Conservation (phyloP, 2,797 vertebrate genomes). For the Periophthalmus magnuspinnatus region DNA sequence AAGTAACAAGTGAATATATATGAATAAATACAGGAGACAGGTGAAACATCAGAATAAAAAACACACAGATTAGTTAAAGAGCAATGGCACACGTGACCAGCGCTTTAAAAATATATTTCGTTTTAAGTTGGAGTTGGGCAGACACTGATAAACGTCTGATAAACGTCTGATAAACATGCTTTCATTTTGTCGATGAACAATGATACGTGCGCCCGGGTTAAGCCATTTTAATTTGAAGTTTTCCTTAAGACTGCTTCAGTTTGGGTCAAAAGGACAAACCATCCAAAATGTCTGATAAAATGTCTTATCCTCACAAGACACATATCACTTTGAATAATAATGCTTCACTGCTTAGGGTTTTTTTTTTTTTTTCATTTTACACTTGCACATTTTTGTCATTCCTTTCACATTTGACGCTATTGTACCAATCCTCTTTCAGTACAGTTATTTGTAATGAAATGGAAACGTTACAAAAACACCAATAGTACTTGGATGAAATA, state of each 20-base stretch:
- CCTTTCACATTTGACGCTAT: neutral
- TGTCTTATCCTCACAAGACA: too few relatives aligned
- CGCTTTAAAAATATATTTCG: too few relatives aligned
- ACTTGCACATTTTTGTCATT: neutral
- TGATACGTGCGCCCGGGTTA: too few relatives aligned
- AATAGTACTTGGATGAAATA: neutral
- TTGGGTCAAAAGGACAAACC: neutral
- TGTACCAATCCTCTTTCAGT: neutral
- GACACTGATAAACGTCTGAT: too few relatives aligned
- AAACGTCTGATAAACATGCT: too few relatives aligned
- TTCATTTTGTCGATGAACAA: too few relatives aligned
- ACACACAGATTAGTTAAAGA: too few relatives aligned
- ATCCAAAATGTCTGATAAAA: neutral
- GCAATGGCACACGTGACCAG: too few relatives aligned
- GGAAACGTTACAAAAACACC: neutral
- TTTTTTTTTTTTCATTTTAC: neutral
- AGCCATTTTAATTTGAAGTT: neutral
- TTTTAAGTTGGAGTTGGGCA: too few relatives aligned
- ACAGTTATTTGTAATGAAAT: neutral
- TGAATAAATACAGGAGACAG: neutral
- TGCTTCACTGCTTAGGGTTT: too few relatives aligned
- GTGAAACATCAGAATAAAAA: too few relatives aligned
- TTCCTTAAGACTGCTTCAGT: neutral
- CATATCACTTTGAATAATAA: neutral
- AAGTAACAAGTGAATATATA: too few relatives aligned